Evolutionary conservation across 23 tunicate species (phyloP), one percentile per base, ranked within the genome.

Genomic region (Ciona savignyi): DNA sequence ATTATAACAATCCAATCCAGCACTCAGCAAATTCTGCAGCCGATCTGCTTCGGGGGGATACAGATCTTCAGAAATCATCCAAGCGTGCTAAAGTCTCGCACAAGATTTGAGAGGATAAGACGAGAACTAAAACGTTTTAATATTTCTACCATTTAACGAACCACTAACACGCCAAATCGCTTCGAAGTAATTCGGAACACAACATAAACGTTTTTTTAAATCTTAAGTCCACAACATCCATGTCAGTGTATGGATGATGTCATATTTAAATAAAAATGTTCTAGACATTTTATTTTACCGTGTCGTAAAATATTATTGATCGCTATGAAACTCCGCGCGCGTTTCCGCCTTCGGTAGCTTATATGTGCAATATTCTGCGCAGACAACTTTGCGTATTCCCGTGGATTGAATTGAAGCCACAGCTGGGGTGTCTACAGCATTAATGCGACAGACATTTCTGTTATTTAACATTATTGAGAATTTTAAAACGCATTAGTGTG

Each of bases 41-140:
- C 56, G 56, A 9, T 42, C 11, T 6, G 56, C 11, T 42, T 9
- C 15, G 15, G 56, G 56, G 56, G 56, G 15, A 42, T 6, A 42
- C 56, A 42, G 11, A 15, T 42, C 56, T 9, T n/a, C 56, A 6
- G 56, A 6, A 42, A 6, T 15, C 56, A 42, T 15, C 56, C 56
- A 42, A 42, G 56, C 56, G 56, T 42, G 56, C 56, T n/a, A 42
- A 42, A 42, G 56, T 42, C 56, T 42, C 56, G 56, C 56, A 42
- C 56, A 15, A 42, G 56, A 42, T 15, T n/a, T 15, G 56, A 6
- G 56, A 42, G 56, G 56, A 42, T 42, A 42, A 42, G 56, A n/a
- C n/a, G 56, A 42, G 11, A 42, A 42, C 56, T 6, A 6, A 15
- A 9, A 15, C 56, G 15, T 42, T 42, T 6, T 42, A 42, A 42